These are phyloP conservation scores for Mythimna vitellina DNA, from an alignment of 2,888 invertebrate species.

Conservation along the genomic window DNA sequence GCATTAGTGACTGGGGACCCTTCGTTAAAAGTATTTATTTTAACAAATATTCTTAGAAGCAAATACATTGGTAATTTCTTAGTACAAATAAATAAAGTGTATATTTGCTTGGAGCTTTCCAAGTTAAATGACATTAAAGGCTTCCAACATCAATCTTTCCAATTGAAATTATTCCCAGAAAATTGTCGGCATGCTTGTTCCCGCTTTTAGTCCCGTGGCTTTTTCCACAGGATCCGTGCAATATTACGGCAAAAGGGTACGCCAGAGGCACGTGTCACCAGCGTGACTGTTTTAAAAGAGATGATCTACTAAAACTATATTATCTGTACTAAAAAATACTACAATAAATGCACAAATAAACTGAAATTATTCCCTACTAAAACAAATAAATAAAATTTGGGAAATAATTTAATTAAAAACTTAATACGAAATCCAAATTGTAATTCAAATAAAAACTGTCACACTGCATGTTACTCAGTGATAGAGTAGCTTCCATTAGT, in stretches of 20 bases:
- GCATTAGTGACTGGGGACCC: conserved; percentile 9
- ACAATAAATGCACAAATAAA: too few species aligned
- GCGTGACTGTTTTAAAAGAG: too few species aligned
- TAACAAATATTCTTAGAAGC: conserved; percentile 16
- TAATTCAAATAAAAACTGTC: too few species aligned
- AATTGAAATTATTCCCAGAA: conserved; percentile 3
- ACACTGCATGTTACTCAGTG: background rate
- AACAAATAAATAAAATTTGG: too few species aligned
- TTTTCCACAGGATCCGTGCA: background rate
- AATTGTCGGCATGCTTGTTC: background rate
- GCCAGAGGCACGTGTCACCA: background rate
- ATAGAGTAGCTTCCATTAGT: background rate
- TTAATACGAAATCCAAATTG: too few species aligned
- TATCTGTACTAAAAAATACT: too few species aligned
- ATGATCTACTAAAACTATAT: too few species aligned
- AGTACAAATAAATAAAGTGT: conserved; percentile 9
- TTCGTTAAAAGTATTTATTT: conserved; percentile 24
- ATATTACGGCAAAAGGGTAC: background rate
- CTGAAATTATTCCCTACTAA: too few species aligned
- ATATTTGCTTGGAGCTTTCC: background rate
- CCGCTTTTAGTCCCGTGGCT: background rate
- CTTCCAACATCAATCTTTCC: background rate
- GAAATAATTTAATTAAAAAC: too few species aligned
- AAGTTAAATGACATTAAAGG: background rate
- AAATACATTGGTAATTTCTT: conserved; percentile 3